Percentiles rank a stretch among this genome's conserved stretches.
These are phyloP conservation scores for Drosophila formosana DNA, from an alignment of 2,888 invertebrate genomes.

Conservation along the genomic window DNA sequence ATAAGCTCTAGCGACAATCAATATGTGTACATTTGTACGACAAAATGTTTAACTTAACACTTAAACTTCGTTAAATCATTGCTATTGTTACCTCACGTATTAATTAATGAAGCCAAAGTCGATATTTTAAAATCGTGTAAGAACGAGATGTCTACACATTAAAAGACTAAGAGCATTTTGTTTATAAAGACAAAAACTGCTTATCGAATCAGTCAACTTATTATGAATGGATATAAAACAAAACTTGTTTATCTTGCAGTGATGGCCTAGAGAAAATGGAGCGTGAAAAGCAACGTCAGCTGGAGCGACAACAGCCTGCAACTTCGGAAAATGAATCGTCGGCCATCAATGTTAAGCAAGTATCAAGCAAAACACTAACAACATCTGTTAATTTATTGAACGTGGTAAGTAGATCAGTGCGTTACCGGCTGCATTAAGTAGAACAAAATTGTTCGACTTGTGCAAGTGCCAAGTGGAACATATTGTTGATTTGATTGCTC, in stretches of 20 bases:
- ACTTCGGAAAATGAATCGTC: conserved; percentile 31
- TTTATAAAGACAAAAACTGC: neutral
- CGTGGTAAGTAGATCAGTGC: conserved; percentile 67
- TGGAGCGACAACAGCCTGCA: conserved; percentile 88
- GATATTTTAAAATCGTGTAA: too few relatives aligned
- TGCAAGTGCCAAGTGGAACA: conserved; percentile 47
- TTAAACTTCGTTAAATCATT: too few relatives aligned
- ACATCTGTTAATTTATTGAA: conserved; percentile 76
- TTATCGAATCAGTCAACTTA: neutral
- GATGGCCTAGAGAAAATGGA: conserved; percentile 98
- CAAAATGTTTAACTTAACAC: too few relatives aligned
- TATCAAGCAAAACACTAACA: conserved; percentile 70
- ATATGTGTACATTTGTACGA: too few relatives aligned
- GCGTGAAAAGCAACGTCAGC: conserved; percentile 94
- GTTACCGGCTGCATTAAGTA: conserved; percentile 33
- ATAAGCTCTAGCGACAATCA: neutral
- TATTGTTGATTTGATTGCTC: conserved; percentile 52
- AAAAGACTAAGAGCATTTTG: too few relatives aligned
- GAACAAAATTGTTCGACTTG: conserved; percentile 20
- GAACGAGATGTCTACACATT: too few relatives aligned
- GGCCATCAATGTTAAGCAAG: conserved; percentile 68
- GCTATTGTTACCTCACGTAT: too few relatives aligned
- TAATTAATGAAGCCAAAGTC: too few relatives aligned
- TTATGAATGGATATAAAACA: neutral
- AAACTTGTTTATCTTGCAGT: conserved; percentile 58